These are phyloP conservation scores for Ciona savignyi DNA, from an alignment of 23 tunicate genomes.

Conservation along the genomic window DNA sequence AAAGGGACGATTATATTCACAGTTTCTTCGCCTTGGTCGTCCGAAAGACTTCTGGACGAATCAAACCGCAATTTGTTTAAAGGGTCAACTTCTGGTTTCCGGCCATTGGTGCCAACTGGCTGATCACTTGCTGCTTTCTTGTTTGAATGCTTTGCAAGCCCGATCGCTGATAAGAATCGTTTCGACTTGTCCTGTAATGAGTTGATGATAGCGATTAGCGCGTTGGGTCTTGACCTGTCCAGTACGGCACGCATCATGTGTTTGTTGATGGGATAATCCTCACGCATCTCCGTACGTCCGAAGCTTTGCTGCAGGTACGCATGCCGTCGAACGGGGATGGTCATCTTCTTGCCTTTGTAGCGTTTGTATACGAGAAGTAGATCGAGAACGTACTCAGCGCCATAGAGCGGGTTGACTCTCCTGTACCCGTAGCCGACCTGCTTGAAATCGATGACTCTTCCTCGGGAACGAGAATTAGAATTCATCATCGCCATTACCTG, in stretches of 20 bases:
- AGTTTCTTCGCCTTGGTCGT: conserved; percentile 2
- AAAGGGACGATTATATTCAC: conserved; percentile 70
- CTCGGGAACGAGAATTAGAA: conserved; percentile 54
- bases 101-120: neutral
- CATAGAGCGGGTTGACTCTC: conserved; percentile 82
- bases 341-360: conserved; percentile 63
- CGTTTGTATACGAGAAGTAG: conserved; percentile 84
- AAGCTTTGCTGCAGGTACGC: conserved; percentile 84
- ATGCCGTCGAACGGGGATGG: conserved; percentile 74
- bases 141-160: neutral
- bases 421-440: conserved; percentile 73
- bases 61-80: conserved; percentile 20
- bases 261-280: conserved; percentile 24
- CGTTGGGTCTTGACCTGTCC: conserved; percentile 1
- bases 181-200: conserved; percentile 10
- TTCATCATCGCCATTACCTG: conserved; percentile 79
- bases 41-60: conserved; percentile 19
- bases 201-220: conserved; percentile 7
- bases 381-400: conserved; percentile 83
- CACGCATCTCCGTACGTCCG: conserved; percentile 38
- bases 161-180: conserved; percentile 5
- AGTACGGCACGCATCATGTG: conserved; percentile 2
- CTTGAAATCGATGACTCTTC: conserved; percentile 72
- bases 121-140: neutral
- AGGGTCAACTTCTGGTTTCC: no score